Conservation (phyloP, 2,888 invertebrate species). For the Lasioglossum leucozonium region DNA sequence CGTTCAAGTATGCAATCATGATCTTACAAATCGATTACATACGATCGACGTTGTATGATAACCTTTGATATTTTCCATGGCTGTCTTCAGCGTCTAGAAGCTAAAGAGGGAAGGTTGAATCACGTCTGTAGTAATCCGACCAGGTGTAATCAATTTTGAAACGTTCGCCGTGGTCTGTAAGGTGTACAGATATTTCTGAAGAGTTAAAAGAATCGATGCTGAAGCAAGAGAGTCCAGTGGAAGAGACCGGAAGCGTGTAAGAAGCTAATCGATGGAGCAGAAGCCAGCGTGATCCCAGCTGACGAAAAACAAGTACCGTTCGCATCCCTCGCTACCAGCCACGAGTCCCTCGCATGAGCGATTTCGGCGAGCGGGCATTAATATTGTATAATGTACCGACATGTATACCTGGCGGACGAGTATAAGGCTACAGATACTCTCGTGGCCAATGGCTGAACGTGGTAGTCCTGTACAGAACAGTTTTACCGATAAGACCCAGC, state of each 20-base stretch:
- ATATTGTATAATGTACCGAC: slow-evolving; percentile 72
- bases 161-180: too few species aligned
- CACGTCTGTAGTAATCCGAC: not conserved
- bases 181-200: too few species aligned
- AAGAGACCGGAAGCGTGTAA: not conserved
- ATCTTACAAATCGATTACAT: not conserved
- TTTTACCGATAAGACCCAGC: slow-evolving; percentile 83
- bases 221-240: not conserved
- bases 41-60: too few species aligned
- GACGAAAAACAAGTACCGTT: slow-evolving; percentile 6
- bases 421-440: slow-evolving; percentile 76
- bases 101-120: too few species aligned
- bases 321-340: slow-evolving; percentile 18
- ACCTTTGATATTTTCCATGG: too few species aligned
- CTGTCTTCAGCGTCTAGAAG: too few species aligned
- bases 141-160: not conserved
- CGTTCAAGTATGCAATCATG: not conserved
- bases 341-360: slow-evolving; percentile 48
- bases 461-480: slow-evolving; percentile 80
- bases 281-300: not conserved
- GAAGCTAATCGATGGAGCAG: not conserved
- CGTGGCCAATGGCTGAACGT: slow-evolving; percentile 76
- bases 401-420: slow-evolving; percentile 71
- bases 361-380: slow-evolving; percentile 72
- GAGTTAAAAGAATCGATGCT: not conserved